Conservation (phyloP, 2,888 invertebrate genomes). For the Yponomeuta cagnagella region DNA sequence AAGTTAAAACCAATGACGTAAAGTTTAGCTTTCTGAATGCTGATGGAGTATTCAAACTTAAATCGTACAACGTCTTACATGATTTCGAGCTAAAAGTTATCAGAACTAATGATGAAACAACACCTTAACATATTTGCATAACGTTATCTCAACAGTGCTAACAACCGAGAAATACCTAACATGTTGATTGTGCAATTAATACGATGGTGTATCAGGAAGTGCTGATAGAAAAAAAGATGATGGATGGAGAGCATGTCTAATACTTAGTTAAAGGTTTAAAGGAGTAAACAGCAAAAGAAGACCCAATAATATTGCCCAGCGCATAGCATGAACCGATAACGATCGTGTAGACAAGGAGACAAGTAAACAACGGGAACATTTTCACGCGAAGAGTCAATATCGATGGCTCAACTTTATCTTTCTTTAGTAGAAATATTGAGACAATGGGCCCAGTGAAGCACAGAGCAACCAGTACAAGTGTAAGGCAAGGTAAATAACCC, state of each 20-base stretch:
- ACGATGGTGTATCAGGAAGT: neutral
- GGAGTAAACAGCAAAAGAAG: conserved; percentile 19
- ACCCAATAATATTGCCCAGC: conserved; percentile 21
- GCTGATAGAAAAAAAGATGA: neutral
- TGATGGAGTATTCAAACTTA: conserved; percentile 32
- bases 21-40: conserved; percentile 51
- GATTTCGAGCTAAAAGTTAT: conserved; percentile 59
- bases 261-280: no score
- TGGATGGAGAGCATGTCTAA: neutral
- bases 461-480: conserved; percentile 31
- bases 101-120: conserved; percentile 27
- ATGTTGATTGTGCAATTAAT: conserved; percentile 6
- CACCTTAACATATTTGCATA: conserved; percentile 40
- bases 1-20: conserved; percentile 35
- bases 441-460: conserved; percentile 27
- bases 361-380: neutral
- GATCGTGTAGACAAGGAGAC: neutral
- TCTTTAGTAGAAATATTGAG: neutral
- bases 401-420: neutral
- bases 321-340: neutral
- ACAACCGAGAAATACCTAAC: neutral
- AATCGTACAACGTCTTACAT: conserved; percentile 18
- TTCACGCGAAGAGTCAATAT: neutral
- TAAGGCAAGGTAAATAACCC: conserved; percentile 45
- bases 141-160: conserved; percentile 19